Evolutionary conservation across 2,888 invertebrate species (phyloP).

Genomic region (Linnaemya tessellans): DNA sequence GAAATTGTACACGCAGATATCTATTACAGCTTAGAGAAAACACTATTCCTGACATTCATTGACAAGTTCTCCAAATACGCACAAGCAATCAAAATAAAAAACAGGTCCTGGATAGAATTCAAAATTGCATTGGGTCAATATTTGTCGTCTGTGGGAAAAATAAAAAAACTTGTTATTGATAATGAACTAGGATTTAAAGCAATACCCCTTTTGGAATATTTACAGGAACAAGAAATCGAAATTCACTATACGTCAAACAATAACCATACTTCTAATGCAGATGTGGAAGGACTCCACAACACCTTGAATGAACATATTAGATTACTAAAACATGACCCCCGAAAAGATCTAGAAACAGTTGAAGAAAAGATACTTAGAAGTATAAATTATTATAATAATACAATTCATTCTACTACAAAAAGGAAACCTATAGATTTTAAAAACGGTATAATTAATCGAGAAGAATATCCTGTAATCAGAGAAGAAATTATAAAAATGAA

Average conservation of each 20-base stretch:
- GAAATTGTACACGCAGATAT: not conserved
- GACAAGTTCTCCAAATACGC: constrained; percentile 49
- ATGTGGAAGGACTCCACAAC: too few species aligned
- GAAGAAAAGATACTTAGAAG: constrained; percentile 30
- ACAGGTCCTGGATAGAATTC: constrained; percentile 31
- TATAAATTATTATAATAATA: constrained; percentile 32
- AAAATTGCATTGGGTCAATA: constrained; percentile 5
- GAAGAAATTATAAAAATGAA: too few species aligned
- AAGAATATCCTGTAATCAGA: too few species aligned
- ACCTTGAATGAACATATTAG: not conserved
- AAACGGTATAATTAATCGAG: too few species aligned
- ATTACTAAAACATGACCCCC: constrained; percentile 6
- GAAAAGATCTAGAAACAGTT: constrained; percentile 54
- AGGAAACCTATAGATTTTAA: too few species aligned
- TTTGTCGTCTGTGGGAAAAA: constrained; percentile 42
- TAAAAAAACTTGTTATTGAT: constrained; percentile 12
- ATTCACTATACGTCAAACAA: too few species aligned
- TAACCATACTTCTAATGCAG: too few species aligned
- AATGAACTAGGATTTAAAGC: constrained; percentile 13
- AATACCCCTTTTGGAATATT: constrained; percentile 7
- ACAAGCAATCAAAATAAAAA: constrained; percentile 18
- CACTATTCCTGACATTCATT: constrained; percentile 44
- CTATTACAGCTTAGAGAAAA: constrained; percentile 33
- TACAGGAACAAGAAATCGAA: too few species aligned
- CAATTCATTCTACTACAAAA: constrained; percentile 34